Base-by-base conservation (phyloP, 2,797 vertebrate genomes). In the Selene dorsalis region DNA sequence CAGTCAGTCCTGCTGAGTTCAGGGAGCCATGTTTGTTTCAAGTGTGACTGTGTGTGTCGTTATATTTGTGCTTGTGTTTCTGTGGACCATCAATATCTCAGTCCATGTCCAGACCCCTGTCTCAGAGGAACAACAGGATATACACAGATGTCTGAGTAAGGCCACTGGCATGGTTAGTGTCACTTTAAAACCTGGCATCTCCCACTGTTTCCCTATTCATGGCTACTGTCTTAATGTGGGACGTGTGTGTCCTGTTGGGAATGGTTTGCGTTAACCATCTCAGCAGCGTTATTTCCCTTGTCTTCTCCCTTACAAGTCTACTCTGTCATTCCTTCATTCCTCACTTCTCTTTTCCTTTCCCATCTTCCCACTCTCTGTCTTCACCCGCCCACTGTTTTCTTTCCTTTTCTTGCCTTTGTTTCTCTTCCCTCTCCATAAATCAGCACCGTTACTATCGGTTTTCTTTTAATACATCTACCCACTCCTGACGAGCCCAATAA, bases 341-440 rank as follows among this genome's bases (percentile, higher is more conserved):
- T 48, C 8, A 20, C 45, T 35, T 69, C 18, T 39, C 38, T 66
- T 58, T 72, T 38, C 58, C 39, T 76, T 58, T 72, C 28, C 58
- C 43, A 73, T 30, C 53, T 30, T 39, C 57, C 58, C 48, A 41
- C 74, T 61, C 74, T 61, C 66, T 35, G 11, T 43, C 39, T 17
- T 35, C 70, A 48, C 77, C 56, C 67, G 58, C 35, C 38, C 14
- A 0, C 75, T 52, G 53, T 81, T 76, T 85, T 68, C 65, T 66
- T 81, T 87, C 43, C 73, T 73, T 77, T 78, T 84, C 69, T 87
- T 17, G 62, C 53, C 63, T 13, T 57, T 81, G 69, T 84, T 83
- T 84, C 38, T 74, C 60, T 75, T 79, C 30, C 59, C 75, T 26
- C 38, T 81, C 47, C 58, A 66, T 81, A 80, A 82, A 76, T 79